Evolutionary conservation across 2,113 vertebrate genomes (phyloP).

Genomic region (Plecturocebus donacophilus): DNA sequence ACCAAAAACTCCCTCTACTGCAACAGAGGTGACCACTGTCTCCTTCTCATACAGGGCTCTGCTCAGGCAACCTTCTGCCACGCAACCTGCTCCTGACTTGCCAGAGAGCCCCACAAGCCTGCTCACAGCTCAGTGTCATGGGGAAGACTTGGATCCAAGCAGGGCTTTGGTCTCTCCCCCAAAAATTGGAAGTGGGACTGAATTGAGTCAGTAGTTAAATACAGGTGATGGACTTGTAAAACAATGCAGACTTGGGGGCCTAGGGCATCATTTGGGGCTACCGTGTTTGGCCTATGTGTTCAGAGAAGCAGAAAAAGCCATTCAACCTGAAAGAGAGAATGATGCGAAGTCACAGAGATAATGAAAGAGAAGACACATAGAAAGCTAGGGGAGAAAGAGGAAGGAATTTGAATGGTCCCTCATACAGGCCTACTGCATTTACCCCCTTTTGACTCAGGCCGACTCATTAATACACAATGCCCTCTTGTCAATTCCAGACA

Average conservation of each 20-base stretch:
- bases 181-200: slow-evolving; percentile 15
- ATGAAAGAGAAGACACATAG: neutral
- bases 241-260: neutral
- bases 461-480: neutral
- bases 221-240: neutral
- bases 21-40: neutral
- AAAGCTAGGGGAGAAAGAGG: neutral
- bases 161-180: neutral
- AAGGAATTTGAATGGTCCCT: neutral
- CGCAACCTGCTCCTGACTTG: neutral
- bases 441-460: neutral
- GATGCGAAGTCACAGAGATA: neutral
- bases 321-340: neutral
- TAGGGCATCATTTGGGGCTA: neutral
- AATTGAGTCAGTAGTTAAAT: neutral
- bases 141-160: neutral
- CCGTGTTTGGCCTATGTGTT: neutral
- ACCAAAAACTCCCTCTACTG: slow-evolving; percentile 13
- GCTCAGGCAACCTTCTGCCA: neutral
- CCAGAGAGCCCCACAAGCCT: neutral
- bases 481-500: neutral
- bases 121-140: neutral
- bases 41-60: neutral
- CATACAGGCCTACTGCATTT: neutral
- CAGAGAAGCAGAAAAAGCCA: neutral